These are phyloP conservation scores for Phalacrocorax carbo DNA, from an alignment of 2,113 vertebrate genomes.

Conservation along the genomic window DNA sequence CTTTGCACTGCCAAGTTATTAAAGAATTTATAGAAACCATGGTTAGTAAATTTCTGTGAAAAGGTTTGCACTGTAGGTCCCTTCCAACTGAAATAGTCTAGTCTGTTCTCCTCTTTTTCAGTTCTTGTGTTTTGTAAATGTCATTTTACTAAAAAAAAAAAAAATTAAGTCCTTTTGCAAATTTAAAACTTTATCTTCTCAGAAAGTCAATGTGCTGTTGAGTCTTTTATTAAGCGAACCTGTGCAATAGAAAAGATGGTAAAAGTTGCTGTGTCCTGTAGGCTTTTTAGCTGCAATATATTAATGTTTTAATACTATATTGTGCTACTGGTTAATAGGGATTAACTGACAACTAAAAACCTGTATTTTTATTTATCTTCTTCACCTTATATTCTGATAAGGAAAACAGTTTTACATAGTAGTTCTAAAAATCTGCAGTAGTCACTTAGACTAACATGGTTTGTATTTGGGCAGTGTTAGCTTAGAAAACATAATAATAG, in stretches of 20 bases:
- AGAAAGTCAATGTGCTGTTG: background rate
- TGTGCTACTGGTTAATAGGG: background rate
- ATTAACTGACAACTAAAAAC: background rate
- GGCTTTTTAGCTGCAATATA: background rate
- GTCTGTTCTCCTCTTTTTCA: background rate
- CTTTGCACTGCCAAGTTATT: background rate
- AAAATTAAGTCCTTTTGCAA: background rate
- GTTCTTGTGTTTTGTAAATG: background rate
- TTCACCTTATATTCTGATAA: background rate
- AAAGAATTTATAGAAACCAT: background rate
- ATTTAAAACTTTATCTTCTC: background rate
- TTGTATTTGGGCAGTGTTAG: background rate
- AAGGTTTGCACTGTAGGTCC: background rate
- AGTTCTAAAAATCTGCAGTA: background rate
- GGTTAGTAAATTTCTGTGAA: background rate
- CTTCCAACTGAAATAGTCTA: background rate
- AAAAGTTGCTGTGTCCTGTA: background rate
- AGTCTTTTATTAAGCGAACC: background rate
- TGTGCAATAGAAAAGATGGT: background rate
- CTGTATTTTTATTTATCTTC: background rate
- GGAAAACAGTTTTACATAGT: background rate
- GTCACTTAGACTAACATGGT: background rate
- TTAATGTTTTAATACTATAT: background rate
- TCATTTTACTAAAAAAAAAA: background rate
- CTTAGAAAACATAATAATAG: background rate